Conservation (phyloP, 2,113 vertebrate species). For the Parus major region DNA sequence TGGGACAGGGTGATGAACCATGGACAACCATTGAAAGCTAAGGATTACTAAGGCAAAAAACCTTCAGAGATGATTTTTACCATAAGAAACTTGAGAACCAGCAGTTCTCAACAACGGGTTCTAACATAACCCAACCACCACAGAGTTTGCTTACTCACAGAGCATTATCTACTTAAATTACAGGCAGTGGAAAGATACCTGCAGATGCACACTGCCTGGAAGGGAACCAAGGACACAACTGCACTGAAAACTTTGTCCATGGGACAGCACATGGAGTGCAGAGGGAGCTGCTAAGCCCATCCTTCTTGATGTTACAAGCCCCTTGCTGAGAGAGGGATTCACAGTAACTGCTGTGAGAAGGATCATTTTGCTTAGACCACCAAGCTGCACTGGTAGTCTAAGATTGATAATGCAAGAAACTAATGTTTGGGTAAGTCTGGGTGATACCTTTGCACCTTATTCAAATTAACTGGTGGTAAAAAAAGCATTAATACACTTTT, state of each 20-base stretch:
- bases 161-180: background rate
- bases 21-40: background rate
- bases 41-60: background rate
- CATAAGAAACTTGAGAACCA: background rate
- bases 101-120: background rate
- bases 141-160: background rate
- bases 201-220: background rate
- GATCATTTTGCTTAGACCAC: background rate
- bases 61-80: background rate
- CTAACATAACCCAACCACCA: background rate
- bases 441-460: background rate
- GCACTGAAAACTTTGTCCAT: background rate
- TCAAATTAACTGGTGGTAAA: background rate
- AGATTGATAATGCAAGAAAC: background rate
- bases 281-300: background rate
- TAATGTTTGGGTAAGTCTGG: background rate
- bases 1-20: background rate
- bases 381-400: background rate
- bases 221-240: background rate
- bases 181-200: background rate
- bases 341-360: background rate
- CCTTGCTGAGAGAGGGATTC: background rate
- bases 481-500: background rate
- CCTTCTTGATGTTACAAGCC: background rate
- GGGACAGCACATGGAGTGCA: background rate